Conservation (phyloP, 1,140 invertebrate species). For the Caenorhabditis inopinata region DNA sequence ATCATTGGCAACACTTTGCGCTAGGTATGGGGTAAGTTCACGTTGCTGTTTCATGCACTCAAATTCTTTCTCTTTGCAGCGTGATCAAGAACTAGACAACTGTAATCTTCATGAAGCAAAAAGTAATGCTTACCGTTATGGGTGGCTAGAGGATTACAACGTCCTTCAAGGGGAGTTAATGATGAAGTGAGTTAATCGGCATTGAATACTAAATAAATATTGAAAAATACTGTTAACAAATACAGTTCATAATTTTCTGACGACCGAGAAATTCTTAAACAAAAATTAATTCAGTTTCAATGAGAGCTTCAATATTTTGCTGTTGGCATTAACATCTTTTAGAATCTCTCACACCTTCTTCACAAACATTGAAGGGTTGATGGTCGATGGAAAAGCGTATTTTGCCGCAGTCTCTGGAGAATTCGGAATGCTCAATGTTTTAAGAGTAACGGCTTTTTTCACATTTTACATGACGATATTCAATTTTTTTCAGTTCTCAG, state of each 20-base stretch:
- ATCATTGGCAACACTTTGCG: neutral
- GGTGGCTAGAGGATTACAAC: conserved; percentile 31
- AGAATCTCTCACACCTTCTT: neutral
- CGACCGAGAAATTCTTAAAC: too few relatives aligned
- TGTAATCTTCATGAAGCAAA: conserved; percentile 4
- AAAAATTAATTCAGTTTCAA: too few relatives aligned
- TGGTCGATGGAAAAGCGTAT: neutral
- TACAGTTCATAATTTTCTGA: too few relatives aligned
- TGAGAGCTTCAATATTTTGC: too few relatives aligned
- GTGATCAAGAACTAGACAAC: neutral
- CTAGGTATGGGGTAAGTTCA: conserved; percentile 17
- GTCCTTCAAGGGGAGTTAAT: neutral
- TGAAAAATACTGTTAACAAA: too few relatives aligned
- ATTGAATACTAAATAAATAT: too few relatives aligned
- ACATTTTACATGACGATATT: too few relatives aligned
- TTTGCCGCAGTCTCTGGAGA: neutral
- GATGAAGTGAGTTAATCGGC: neutral
- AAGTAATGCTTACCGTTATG: conserved; percentile 8
- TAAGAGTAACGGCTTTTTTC: neutral
- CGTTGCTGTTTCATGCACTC: neutral
- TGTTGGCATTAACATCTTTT: neutral
- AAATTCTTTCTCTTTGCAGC: neutral
- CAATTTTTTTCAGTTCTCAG: neutral
- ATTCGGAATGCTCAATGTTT: neutral
- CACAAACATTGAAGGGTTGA: neutral